Evolutionary conservation across 2,797 vertebrate genomes (phyloP).

Genomic region (Steatocranus sp.): DNA sequence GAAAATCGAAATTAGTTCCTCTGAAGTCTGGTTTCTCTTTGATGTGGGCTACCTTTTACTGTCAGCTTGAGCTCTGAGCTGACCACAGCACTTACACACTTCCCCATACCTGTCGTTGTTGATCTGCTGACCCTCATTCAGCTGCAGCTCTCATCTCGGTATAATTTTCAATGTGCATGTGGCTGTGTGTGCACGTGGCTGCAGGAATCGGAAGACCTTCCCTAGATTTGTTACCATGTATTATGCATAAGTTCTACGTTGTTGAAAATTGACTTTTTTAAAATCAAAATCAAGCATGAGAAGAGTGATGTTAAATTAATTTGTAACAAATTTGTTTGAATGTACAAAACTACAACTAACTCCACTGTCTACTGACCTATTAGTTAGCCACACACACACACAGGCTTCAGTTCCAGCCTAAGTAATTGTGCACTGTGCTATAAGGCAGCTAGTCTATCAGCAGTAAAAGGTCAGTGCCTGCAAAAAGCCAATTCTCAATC

Average conservation of each 20-base stretch:
- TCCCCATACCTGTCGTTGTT: background rate
- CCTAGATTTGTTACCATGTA: background rate
- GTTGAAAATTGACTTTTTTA: background rate
- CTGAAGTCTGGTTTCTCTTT: conserved; percentile 43
- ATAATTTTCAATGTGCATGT: background rate
- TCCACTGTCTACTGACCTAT: background rate
- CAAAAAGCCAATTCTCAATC: conserved; percentile 48
- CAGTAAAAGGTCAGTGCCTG: conserved; percentile 65
- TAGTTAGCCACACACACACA: conserved; percentile 4
- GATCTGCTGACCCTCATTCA: conserved; percentile 15
- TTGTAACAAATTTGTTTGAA: conserved; percentile 11
- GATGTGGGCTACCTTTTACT: conserved; percentile 54
- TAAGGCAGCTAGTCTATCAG: conserved; percentile 78
- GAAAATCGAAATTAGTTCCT: conserved; percentile 40
- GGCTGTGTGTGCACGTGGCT: background rate
- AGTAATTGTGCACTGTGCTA: conserved; percentile 72
- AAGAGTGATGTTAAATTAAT: background rate
- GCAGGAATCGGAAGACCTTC: background rate
- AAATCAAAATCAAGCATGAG: background rate
- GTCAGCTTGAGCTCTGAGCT: conserved; percentile 32
- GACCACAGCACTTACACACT: conserved; percentile 31
- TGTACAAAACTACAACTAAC: conserved; percentile 12
- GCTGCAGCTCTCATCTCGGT: background rate
- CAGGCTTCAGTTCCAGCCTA: conserved; percentile 48
- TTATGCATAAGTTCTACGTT: background rate